Base-by-base conservation (phyloP, 2,888 invertebrate genomes). In the Calameuta filiformis region DNA sequence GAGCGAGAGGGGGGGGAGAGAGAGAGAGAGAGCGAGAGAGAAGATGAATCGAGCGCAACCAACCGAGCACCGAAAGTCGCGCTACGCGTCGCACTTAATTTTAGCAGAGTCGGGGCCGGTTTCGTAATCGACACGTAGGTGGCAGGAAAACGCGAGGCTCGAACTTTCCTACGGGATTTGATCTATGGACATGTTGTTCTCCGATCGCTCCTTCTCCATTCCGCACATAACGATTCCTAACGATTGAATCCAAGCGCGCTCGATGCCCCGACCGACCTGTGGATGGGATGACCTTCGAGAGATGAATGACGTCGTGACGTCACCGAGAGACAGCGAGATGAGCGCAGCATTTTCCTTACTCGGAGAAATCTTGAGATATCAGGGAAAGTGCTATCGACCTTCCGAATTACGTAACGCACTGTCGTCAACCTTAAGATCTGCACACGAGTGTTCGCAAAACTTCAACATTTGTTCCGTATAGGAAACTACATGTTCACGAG, bases 21-120 rank as follows among this genome's bases (percentile, higher is more conserved):
- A n/a, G 31, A 40, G 33, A 75, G 75, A 78, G 35, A 35, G 74
- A 74, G 34, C 23, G 35, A 74, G 35, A 73, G 68, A 23, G 33
- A 78, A 78, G 37, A 56, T 56, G 56, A 56, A 56, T 56, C 56
- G 56, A 56, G 56, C 56, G 23, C 56, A 23, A 23, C 56, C 56
- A 23, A 56, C 56, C 56, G 23, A 56, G 56, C 56, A 9, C 56
- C 56, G 56, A 56, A 56, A 56, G 56, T 56, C 56, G 23, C 56
- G 56, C 56, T 56, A 23, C 56, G 56, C 56, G 56, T 56, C 56
- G 56, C 56, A 56, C 56, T 56, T 56, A 56, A 56, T 56, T 56
- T 56, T 56, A 56, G 56, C 56, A 23, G 56, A 56, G 9, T 56
- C 56, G 56, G 6, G 56, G 56, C 56, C 56, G 23, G 56, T 56